Conservation (phyloP, 2,888 invertebrate genomes). For the Nysson spinosus region DNA sequence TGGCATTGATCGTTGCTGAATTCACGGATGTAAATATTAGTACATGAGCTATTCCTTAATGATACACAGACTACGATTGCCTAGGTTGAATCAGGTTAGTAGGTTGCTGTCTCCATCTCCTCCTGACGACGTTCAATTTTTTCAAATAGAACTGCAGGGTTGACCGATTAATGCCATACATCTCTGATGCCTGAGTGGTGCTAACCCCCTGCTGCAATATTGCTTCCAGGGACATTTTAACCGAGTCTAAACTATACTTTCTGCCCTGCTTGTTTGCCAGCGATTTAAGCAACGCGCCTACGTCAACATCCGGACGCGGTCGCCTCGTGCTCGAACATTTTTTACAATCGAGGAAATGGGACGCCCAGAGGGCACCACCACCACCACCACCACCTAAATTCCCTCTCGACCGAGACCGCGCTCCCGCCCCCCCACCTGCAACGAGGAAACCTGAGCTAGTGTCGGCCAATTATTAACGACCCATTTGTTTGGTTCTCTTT, state of each 20-base stretch:
- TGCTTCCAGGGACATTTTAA: slow-evolving; percentile 78
- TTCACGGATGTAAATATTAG: slow-evolving; percentile 24
- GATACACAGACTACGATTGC: slow-evolving; percentile 54
- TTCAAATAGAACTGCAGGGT: slow-evolving; percentile 80
- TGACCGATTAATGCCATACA: slow-evolving; percentile 79
- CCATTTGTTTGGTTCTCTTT: slow-evolving; percentile 41
- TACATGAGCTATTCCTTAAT: slow-evolving; percentile 19
- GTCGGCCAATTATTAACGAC: slow-evolving; percentile 68
- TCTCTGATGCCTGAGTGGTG: slow-evolving; percentile 78
- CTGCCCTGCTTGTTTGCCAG: slow-evolving; percentile 75
- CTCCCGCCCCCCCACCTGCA: slow-evolving; percentile 75
- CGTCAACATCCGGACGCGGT: slow-evolving; percentile 71
- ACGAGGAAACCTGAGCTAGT: slow-evolving; percentile 77
- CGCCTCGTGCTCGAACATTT: slow-evolving; percentile 67
- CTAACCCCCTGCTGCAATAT: slow-evolving; percentile 79
- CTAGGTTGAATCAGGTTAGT: slow-evolving; percentile 60
- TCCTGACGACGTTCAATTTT: slow-evolving; percentile 79
- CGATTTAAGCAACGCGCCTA: slow-evolving; percentile 74
- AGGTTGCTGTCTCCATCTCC: slow-evolving; percentile 71
- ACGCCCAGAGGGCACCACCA: slow-evolving; percentile 69
- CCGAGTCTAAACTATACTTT: slow-evolving; percentile 78
- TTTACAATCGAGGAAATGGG: slow-evolving; percentile 75
- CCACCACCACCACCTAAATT: slow-evolving; percentile 63
- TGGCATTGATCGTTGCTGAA: slow-evolving; percentile 16
- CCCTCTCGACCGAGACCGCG: slow-evolving; percentile 72